Evolutionary conservation across 2,113 vertebrate species (phyloP), one percentile per base, ranked within the genome.

Genomic region (Oxyruncus cristatus): DNA sequence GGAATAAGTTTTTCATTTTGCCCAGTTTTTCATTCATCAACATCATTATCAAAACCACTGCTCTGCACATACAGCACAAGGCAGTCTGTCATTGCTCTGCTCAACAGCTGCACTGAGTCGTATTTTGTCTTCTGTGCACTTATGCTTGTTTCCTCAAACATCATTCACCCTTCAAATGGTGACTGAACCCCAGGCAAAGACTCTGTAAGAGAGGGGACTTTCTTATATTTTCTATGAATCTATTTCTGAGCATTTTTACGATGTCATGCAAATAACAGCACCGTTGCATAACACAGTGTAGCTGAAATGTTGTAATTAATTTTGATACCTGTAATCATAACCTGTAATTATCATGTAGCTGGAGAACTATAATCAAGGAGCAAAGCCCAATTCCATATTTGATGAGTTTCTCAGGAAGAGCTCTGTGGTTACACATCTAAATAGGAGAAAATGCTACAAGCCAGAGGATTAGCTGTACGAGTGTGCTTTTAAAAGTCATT

Each of bases 241-340:
- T 66, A 76, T 77, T 93, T 77, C 50, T 88, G 74, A 85, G 77
- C 21, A 14, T 72, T 88, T 91, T 76, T n/a, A 72, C 41, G 24
- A 18, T 75, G 42, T 68, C 42, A 30, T 42, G 26, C 72, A 95
- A 93, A 87, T 41, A 96, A 67, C 35, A 58, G 44, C 65, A 52
- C 56, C 14, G 0, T 37, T 78, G 61, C 42, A 61, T 37, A 59
- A 86, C 94, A 86, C 63, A 75, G 32, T 49, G 41, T 41, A 91
- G 92, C 62, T 56, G 58, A 78, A 91, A 78, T 44, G 37, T 2
- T 74, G 61, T 32, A 89, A 95, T 94, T 92, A 76, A 83, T 97
- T 94, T 73, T 73, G 58, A 90, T 88, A 93, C 75, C 78, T 83
- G 62, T 28, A 92, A 96, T 90, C 32, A 63, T 46, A 96, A 91